These are phyloP conservation scores for Halictus quadricinctus DNA, from an alignment of 2,888 invertebrate genomes.

Conservation along the genomic window DNA sequence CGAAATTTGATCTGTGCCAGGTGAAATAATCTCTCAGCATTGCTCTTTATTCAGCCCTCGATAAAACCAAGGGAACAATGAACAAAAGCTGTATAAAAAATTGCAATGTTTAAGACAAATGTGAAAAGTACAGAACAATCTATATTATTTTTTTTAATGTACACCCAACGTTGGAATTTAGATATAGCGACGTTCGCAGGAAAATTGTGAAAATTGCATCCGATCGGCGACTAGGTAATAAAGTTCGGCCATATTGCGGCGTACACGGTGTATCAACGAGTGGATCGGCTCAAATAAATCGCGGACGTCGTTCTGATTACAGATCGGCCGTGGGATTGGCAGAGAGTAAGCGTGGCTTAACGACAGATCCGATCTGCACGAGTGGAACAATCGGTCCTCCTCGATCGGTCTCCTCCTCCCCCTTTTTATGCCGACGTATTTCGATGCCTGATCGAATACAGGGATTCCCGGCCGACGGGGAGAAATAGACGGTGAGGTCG, in stretches of 20 bases:
- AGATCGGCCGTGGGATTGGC: slow-evolving; percentile 67
- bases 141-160: too few species aligned
- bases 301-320: slow-evolving; percentile 65
- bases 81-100: neutral
- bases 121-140: too few species aligned
- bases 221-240: neutral
- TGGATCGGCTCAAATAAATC: slow-evolving; percentile 64
- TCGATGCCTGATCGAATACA: slow-evolving; percentile 70
- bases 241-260: slow-evolving; percentile 45
- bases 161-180: too few species aligned
- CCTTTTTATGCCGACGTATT: slow-evolving; percentile 65
- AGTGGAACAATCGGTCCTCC: slow-evolving; percentile 61
- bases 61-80: too few species aligned
- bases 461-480: slow-evolving; percentile 64
- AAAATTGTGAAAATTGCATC: neutral
- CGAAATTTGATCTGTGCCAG: too few species aligned
- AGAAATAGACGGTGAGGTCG: slow-evolving; percentile 69
- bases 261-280: slow-evolving; percentile 49
- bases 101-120: neutral
- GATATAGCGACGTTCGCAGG: too few species aligned
- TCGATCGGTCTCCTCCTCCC: slow-evolving; percentile 52
- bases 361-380: slow-evolving; percentile 67
- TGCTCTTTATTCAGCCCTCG: too few species aligned
- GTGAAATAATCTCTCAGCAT: too few species aligned
- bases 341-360: slow-evolving; percentile 70